Evolutionary conservation across 2,888 invertebrate species (phyloP).

Genomic region (Ochropacha duplaris): DNA sequence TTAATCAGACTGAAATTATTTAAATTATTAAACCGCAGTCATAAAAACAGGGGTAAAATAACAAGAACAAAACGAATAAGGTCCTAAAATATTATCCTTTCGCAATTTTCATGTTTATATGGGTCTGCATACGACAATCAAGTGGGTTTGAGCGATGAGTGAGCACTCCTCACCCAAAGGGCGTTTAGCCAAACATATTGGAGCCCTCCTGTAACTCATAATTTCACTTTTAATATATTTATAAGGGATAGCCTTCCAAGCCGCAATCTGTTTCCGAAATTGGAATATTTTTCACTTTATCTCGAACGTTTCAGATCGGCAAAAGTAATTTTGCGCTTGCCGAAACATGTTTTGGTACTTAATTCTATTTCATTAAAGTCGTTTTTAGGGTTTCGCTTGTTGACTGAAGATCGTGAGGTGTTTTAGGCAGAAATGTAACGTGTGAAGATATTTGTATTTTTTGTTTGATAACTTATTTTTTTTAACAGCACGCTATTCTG

Average conservation of each 20-base stretch:
- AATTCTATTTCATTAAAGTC: slow-evolving; percentile 12
- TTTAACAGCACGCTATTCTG: slow-evolving; percentile 1
- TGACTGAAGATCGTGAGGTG: slow-evolving; percentile 15
- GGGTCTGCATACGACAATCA: slow-evolving; percentile 4
- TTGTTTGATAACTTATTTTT: slow-evolving; percentile 2
- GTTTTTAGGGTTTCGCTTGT: slow-evolving; percentile 9
- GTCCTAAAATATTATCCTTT: slow-evolving; percentile 1
- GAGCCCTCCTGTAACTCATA: slow-evolving; percentile 45
- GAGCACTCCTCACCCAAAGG: slow-evolving; percentile 10
- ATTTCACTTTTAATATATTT: slow-evolving; percentile 65
- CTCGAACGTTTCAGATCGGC: slow-evolving; percentile 33
- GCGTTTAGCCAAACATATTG: slow-evolving; percentile 38
- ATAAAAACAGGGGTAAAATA: background rate
- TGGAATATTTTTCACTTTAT: slow-evolving; percentile 61
- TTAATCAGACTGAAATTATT: background rate
- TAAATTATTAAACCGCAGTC: background rate
- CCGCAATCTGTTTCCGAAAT: slow-evolving; percentile 62
- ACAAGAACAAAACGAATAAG: background rate
- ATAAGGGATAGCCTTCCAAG: slow-evolving; percentile 50
- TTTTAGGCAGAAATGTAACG: slow-evolving; percentile 26
- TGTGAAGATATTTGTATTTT: slow-evolving; percentile 6
- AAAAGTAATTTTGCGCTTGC: slow-evolving; percentile 11
- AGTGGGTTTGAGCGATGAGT: slow-evolving; percentile 10
- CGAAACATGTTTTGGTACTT: slow-evolving; percentile 13
- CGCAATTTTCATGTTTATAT: slow-evolving; percentile 1